Base-by-base conservation (phyloP, 2,113 vertebrate genomes). In the Pundamilia nyererei region DNA sequence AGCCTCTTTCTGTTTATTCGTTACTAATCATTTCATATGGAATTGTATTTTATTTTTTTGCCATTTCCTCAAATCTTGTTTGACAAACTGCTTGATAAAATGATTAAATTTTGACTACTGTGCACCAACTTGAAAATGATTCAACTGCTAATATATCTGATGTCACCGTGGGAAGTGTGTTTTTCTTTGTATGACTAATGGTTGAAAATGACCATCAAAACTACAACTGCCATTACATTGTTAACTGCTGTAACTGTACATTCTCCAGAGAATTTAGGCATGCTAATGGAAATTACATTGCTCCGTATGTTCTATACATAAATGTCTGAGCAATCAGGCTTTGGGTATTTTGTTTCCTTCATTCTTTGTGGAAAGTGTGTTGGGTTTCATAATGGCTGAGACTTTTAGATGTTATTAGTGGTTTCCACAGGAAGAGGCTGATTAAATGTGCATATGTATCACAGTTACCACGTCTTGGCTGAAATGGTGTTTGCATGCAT, bases 391-490 rank as follows among this genome's bases (percentile, higher is more conserved):
- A n/a, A 51, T 77, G 45, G 26, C 15, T n/a, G 45, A 29, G 72
- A 51, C 17, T 77, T 77, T 49, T 77, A 77, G 17, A 72, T 88
- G 72, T 88, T 92, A 88, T 89, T 86, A 82, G 87, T 79, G 84
- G 87, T 91, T 92, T 82, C 53, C 83, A 81, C 86, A 89, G 93
- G 92, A 93, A 92, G 56, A 85, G 26, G 82, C 33, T 51, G 85
- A 86, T 91, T 90, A 82, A 81, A 82, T 87, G 82, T 42, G 84
- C 75, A 80, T 31, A 13, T 82, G 40, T 86, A 21, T 89, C 77
- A 81, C 19, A 82, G 35, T 80, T 80, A 17, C 24, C 17, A 38
- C 40, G 53, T 80, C 72, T 65, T 81, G 40, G 14, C 54, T 83
- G 56, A 80, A 72, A 82, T 77, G 38, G 51, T 29, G 68, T 72